Base-by-base conservation (phyloP, 2,888 invertebrate species). In the Seira ritae region DNA sequence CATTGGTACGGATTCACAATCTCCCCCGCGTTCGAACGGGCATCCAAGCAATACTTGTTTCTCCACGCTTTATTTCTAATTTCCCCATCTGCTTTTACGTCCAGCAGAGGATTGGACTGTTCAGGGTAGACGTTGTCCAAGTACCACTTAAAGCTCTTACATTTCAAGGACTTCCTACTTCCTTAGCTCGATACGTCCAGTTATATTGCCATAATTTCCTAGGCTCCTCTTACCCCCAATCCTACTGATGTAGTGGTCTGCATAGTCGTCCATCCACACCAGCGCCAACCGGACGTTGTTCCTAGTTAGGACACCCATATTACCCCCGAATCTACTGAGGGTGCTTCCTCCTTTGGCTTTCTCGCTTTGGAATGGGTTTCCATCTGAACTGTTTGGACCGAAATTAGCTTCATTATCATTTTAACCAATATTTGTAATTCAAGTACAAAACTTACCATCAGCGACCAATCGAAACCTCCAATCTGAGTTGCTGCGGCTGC, bases 251-350 rank as follows among this genome's bases (percentile, higher is more conserved):
- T 94, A 97, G 90, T 96, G 94, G 20, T 55, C 37, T 79, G 83
- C 95, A 90, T 95, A 99, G 67, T 97, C 95, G 90, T 99, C 99
- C 95, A 99, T 94, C 99, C 99, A 99, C 0, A 99, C 98, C 89
- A 95, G 93, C 0, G 98, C 99, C 87, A 98, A 94, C 23, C 99
- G 92, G 89, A 98, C 92, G 0, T 98, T 98, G 91, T 99, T 99
- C 86, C 94, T 94, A 6, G n/a, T n/a, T n/a, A n/a, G n/a, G n/a
- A n/a, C 12, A 12, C 50, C 8, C 12, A 12, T 12, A 12, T 12
- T 12, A 46, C 12, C 19, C 19, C 17, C 8, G 19, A 12, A 62
- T 62, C 65, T n/a, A 19, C 6, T 62, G 65, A 62, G 17, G 8
- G 8, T 3, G 10, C 8, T 8, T 23, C 22, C 2, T 66, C 19